These are phyloP conservation scores for Saimiri boliviensis DNA, from an alignment of 2,113 vertebrate species.

Conservation along the genomic window DNA sequence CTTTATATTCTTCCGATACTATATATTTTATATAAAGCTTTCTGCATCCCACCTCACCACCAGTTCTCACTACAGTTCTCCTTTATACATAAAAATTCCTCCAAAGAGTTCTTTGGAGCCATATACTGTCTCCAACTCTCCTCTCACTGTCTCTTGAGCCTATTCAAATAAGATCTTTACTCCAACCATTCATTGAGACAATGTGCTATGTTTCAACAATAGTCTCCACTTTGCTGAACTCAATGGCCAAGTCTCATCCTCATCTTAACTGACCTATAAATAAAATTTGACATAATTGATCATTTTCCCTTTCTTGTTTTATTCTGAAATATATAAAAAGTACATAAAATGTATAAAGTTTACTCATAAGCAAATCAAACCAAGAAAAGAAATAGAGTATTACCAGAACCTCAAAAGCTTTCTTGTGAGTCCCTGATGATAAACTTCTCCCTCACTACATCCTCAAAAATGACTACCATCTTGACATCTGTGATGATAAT, in stretches of 20 bases:
- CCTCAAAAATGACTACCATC: neutral
- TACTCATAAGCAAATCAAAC: neutral
- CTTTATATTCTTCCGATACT: neutral
- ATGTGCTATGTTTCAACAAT: neutral
- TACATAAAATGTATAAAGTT: neutral
- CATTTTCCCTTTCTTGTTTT: neutral
- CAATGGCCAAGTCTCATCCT: neutral
- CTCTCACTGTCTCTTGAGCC: neutral
- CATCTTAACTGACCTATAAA: neutral
- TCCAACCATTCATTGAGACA: neutral
- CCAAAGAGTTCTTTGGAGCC: neutral
- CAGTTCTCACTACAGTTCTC: neutral
- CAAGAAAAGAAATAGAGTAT: neutral
- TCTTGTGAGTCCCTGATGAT: neutral
- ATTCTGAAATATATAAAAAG: slow-evolving; percentile 38
- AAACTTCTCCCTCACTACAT: neutral
- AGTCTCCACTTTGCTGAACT: neutral
- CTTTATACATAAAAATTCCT: neutral
- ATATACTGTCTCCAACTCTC: neutral
- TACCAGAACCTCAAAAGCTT: neutral
- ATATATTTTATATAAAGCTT: neutral
- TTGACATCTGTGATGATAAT: neutral
- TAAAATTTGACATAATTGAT: neutral
- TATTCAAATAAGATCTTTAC: neutral
- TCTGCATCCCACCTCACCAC: neutral